Conservation (phyloP, 2,113 vertebrate species). For the Forbesichthys agassizii region DNA sequence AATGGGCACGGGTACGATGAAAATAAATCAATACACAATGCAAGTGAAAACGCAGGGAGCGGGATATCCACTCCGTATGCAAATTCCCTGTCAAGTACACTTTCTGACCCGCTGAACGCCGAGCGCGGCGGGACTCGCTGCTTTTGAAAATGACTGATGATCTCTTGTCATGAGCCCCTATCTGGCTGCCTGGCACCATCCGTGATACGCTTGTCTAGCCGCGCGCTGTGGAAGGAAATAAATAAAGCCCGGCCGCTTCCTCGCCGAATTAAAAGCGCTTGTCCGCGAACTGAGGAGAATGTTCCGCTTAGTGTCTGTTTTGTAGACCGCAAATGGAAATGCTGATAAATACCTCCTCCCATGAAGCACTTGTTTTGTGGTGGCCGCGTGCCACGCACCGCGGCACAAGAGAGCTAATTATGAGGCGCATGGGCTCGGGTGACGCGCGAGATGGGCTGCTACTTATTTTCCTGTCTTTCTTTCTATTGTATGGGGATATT, state of each 20-base stretch:
- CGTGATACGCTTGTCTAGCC: conserved; percentile 69
- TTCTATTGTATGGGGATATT: conserved; percentile 72
- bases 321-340: conserved; percentile 70
- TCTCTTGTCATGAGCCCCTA: conserved; percentile 75
- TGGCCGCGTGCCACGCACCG: conserved; percentile 64
- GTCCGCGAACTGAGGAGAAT: conserved; percentile 72
- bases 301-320: conserved; percentile 72
- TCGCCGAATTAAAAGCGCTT: conserved; percentile 72
- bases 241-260: conserved; percentile 59
- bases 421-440: conserved; percentile 72
- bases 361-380: conserved; percentile 77
- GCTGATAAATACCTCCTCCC: conserved; percentile 73
- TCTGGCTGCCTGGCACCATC: conserved; percentile 66
- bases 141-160: conserved; percentile 78
- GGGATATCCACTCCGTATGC: conserved; percentile 81
- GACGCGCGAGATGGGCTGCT: conserved; percentile 67
- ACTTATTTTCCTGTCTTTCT: conserved; percentile 73
- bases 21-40: conserved; percentile 82
- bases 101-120: conserved; percentile 79
- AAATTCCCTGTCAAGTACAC: conserved; percentile 85
- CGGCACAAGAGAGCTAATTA: conserved; percentile 80
- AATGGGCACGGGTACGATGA: conserved; percentile 59
- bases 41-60: conserved; percentile 80
- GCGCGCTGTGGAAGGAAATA: conserved; percentile 22
- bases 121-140: conserved; percentile 69